phyloP scores from a whole-genome alignment of 1,140 invertebrate species.

The Drosophila quadrilineata region DNA sequence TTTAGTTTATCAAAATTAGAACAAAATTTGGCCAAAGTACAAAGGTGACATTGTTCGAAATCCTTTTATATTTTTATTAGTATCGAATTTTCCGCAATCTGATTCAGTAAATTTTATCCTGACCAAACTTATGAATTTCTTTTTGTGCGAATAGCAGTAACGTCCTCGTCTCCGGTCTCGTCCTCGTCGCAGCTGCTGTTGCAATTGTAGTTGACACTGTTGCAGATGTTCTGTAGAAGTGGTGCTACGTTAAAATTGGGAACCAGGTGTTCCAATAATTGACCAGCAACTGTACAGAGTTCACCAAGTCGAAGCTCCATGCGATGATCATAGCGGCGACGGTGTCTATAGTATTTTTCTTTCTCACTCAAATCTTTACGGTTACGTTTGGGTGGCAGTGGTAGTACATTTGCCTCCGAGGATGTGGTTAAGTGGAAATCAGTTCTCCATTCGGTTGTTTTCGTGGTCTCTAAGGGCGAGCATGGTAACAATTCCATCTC shows the following conservation, averaged over 20 bases:
- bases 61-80: too few relatives aligned
- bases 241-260: constrained; percentile 49
- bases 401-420: not conserved
- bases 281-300: constrained; percentile 55
- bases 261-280: constrained; percentile 50
- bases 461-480: not conserved
- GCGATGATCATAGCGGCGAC: constrained; percentile 61
- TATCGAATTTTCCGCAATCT: too few relatives aligned
- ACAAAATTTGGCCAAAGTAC: too few relatives aligned
- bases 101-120: too few relatives aligned
- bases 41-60: too few relatives aligned
- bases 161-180: not conserved
- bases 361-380: constrained; percentile 39
- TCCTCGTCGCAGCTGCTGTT: constrained; percentile 24
- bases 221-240: constrained; percentile 28
- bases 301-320: constrained; percentile 61
- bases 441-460: too few relatives aligned
- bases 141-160: too few relatives aligned
- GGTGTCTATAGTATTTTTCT: constrained; percentile 66
- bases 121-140: too few relatives aligned
- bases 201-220: constrained; percentile 14
- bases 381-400: not conserved
- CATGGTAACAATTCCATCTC: constrained; percentile 3
- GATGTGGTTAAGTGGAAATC: not conserved
- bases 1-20: too few relatives aligned